Conservation (phyloP, 2,113 vertebrate genomes). For the Datnioides undecimradiatus region DNA sequence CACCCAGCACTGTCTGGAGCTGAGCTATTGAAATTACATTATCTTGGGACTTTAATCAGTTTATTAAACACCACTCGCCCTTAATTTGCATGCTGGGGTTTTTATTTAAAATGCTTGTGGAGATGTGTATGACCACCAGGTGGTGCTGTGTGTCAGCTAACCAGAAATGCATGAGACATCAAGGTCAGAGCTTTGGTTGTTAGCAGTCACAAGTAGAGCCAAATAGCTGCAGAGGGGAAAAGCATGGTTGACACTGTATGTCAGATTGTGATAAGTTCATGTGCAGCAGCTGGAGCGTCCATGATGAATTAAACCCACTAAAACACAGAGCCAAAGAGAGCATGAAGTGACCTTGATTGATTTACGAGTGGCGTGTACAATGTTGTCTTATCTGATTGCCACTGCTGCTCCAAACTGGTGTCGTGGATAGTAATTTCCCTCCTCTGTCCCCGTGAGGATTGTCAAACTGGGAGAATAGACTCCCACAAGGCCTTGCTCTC, state of each 20-base stretch:
- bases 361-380: constrained; percentile 40
- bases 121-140: constrained; percentile 44
- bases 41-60: background rate
- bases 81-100: background rate
- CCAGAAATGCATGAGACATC: constrained; percentile 9
- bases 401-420: constrained; percentile 37
- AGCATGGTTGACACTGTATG: background rate
- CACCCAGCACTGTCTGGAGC: background rate
- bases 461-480: constrained; percentile 10
- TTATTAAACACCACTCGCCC: background rate
- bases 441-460: constrained; percentile 22
- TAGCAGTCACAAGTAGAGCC: constrained; percentile 7
- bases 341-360: constrained; percentile 62
- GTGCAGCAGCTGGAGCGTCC: background rate
- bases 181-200: constrained; percentile 50
- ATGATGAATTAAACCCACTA: background rate
- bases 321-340: background rate
- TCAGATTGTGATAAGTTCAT: constrained; percentile 13
- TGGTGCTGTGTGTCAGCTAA: constrained; percentile 60
- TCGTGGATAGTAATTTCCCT: constrained; percentile 54
- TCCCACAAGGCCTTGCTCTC: constrained; percentile 50
- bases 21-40: background rate
- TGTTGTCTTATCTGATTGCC: constrained; percentile 62
- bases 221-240: constrained; percentile 6
- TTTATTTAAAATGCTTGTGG: background rate